phyloP scores from a whole-genome alignment of 2,113 vertebrate genomes.

The mouse (Mus musculus) region DNA sequence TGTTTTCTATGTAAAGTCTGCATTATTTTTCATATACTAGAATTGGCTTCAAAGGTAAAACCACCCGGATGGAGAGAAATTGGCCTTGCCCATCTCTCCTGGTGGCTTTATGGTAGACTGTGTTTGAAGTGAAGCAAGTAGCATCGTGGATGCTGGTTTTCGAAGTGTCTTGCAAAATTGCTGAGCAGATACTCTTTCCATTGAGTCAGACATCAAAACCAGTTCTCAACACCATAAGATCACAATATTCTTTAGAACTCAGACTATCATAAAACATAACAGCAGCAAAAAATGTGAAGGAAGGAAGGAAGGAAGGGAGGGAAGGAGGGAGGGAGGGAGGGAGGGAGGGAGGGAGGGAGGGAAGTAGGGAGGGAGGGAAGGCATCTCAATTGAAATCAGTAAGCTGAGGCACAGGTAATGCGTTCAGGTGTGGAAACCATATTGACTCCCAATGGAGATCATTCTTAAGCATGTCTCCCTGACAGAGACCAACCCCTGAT shows the following conservation, averaged over 20 bases:
- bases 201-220: background rate
- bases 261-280: constrained; percentile 7
- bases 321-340: background rate
- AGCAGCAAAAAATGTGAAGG: background rate
- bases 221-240: constrained; percentile 8
- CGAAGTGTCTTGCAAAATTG: background rate
- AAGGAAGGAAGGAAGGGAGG: background rate
- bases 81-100: background rate
- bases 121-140: background rate
- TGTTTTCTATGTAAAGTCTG: constrained; percentile 24
- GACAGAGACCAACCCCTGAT: background rate
- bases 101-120: background rate
- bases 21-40: background rate
- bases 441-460: background rate
- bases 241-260: constrained; percentile 8
- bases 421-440: background rate
- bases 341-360: background rate
- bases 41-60: background rate
- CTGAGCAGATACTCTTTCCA: background rate
- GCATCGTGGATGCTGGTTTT: background rate
- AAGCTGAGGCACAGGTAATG: background rate
- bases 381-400: constrained; percentile 21
- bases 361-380: background rate
- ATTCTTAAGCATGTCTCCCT: background rate
- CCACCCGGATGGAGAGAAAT: background rate